Evolutionary conservation across 1,140 invertebrate genomes (phyloP).

Genomic region (Galleria mellonella): DNA sequence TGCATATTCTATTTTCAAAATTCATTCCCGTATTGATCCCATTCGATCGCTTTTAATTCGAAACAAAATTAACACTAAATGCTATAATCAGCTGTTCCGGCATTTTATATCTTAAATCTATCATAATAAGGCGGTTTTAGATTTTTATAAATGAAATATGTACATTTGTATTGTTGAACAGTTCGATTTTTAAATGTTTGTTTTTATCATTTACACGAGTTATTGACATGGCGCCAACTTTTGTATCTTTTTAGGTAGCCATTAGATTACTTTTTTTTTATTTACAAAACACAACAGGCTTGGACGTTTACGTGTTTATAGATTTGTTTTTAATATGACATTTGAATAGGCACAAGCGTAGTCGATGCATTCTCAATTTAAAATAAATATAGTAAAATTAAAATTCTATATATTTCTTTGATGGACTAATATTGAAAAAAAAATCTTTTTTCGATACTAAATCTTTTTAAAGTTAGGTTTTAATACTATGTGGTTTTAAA

Average conservation of each 20-base stretch:
- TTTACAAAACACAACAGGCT: constrained; percentile 2
- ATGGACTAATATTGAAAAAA: too few relatives aligned
- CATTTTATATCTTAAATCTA: constrained; percentile 8
- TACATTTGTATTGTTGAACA: not conserved
- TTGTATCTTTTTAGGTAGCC: not conserved
- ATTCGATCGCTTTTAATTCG: constrained; percentile 46
- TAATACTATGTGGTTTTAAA: constrained; percentile 24
- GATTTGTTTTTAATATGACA: not conserved
- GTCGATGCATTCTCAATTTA: too few relatives aligned
- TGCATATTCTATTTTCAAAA: constrained; percentile 58
- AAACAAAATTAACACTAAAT: constrained; percentile 19
- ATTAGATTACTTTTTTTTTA: not conserved
- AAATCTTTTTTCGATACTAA: constrained; percentile 9
- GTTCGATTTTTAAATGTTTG: constrained; percentile 21
- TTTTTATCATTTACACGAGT: constrained; percentile 19
- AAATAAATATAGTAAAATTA: too few relatives aligned
- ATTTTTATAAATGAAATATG: not conserved
- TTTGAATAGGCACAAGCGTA: not conserved
- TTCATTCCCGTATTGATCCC: constrained; percentile 52
- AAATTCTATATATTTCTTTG: too few relatives aligned
- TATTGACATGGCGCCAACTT: constrained; percentile 25
- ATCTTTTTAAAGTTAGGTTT: constrained; percentile 7
- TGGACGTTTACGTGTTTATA: too few relatives aligned
- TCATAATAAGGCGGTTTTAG: constrained; percentile 1
- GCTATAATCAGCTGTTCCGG: not conserved